Evolutionary conservation across 2,113 vertebrate species (phyloP).

Genomic region (Irena cyanogastra): DNA sequence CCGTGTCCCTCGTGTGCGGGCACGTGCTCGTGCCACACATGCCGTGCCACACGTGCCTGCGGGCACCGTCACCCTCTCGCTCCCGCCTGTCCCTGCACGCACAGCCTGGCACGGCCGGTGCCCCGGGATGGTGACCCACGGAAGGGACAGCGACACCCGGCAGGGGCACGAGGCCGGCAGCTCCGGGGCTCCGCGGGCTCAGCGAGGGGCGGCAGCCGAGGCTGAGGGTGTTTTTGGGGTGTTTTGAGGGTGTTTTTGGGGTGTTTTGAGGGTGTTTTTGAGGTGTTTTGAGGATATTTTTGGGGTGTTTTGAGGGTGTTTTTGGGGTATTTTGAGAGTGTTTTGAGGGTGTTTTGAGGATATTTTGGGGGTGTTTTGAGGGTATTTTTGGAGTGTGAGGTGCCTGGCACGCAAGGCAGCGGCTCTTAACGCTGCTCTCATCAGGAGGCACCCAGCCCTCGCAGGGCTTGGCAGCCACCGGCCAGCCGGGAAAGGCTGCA

Average conservation of each 20-base stretch:
- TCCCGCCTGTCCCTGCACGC: not conserved
- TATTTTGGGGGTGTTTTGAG: not conserved
- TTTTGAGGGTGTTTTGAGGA: no score
- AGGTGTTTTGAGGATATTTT: not conserved
- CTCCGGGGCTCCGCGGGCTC: not conserved
- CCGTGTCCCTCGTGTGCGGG: not conserved
- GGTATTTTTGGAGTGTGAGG: not conserved
- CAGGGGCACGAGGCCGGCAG: not conserved
- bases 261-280: no score
- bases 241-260: not conserved
- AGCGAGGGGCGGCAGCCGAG: not conserved
- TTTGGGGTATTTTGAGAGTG: not conserved
- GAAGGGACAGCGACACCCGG: not conserved
- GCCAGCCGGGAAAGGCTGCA: not conserved
- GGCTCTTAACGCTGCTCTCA: not conserved
- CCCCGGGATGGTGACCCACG: accelerated
- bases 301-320: not conserved
- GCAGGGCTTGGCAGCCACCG: not conserved
- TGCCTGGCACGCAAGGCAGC: not conserved
- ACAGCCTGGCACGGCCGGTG: accelerated
- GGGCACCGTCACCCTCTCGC: not conserved
- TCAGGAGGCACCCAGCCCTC: not conserved
- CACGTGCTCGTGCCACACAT: accelerated
- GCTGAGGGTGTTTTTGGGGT: not conserved
- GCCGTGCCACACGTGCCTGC: not conserved